phyloP scores from a whole-genome alignment of 2,888 invertebrate genomes.

The Polyploca ridens region DNA sequence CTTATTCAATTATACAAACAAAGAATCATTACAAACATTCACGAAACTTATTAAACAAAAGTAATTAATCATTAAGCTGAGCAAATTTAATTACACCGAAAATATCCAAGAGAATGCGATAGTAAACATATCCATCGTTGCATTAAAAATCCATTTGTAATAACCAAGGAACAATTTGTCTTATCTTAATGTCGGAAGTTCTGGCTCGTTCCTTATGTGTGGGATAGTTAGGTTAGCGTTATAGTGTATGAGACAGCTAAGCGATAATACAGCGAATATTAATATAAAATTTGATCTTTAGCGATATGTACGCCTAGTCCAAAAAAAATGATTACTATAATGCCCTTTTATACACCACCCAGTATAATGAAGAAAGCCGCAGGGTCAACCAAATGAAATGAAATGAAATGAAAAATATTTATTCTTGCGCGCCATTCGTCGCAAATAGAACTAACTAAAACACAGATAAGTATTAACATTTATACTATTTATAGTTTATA shows the following conservation, averaged over 20 bases:
- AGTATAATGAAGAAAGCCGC: too few relatives aligned
- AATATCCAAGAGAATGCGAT: constrained; percentile 24
- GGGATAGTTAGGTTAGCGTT: neutral
- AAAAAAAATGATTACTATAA: too few relatives aligned
- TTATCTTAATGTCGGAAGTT: constrained; percentile 75
- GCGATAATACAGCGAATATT: neutral
- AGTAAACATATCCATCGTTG: constrained; percentile 50
- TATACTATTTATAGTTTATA: too few relatives aligned
- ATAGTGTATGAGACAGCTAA: constrained; percentile 10
- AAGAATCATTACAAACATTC: neutral
- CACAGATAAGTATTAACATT: too few relatives aligned
- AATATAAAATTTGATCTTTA: too few relatives aligned
- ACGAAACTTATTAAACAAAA: constrained; percentile 13
- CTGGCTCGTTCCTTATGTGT: constrained; percentile 45
- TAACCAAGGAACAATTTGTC: constrained; percentile 63
- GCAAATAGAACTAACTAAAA: too few relatives aligned
- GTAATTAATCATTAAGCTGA: constrained; percentile 22
- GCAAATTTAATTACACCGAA: constrained; percentile 29
- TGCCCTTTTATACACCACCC: too few relatives aligned
- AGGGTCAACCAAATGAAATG: too few relatives aligned
- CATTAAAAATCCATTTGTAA: constrained; percentile 77
- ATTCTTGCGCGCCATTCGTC: too few relatives aligned
- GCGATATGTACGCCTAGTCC: too few relatives aligned
- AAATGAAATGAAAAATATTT: too few relatives aligned
- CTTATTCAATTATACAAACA: constrained; percentile 5